A percentile compares a stretch with the other conserved stretches of the same genome.
phyloP scores from a whole-genome alignment of 2,113 vertebrate genomes.

The Macaca mulatta region DNA sequence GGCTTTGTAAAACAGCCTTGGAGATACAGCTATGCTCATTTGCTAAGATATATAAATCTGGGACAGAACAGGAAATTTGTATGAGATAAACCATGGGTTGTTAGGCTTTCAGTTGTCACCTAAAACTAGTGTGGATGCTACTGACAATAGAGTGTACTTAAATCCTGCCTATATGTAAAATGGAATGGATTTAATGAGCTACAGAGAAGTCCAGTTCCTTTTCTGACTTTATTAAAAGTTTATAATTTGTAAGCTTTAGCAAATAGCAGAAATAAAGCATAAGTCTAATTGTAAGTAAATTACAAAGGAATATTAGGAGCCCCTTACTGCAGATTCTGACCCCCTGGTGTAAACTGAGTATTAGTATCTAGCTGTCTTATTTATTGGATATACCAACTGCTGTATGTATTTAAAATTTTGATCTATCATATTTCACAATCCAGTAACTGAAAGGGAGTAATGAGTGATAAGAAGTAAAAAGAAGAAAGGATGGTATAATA shows the following conservation, averaged over 20 bases:
- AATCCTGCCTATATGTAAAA: neutral
- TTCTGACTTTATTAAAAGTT: slow-evolving; percentile 3
- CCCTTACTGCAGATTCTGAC: neutral
- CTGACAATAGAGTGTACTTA: neutral
- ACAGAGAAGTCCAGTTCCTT: neutral
- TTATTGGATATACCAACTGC: neutral
- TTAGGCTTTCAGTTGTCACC: neutral
- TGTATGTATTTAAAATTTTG: neutral
- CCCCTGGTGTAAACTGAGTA: neutral
- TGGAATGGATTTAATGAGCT: neutral
- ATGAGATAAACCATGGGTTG: neutral
- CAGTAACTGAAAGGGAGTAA: neutral
- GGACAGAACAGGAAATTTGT: neutral
- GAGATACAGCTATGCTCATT: neutral
- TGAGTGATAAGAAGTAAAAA: neutral
- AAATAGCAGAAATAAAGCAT: neutral
- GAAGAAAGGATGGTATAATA: neutral
- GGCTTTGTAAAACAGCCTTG: neutral
- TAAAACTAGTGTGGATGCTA: neutral
- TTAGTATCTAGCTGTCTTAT: neutral
- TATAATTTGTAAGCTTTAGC: neutral
- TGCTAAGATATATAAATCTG: neutral
- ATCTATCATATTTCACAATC: neutral
- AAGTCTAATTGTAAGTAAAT: neutral
- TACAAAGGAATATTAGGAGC: neutral